Conservation (phyloP, 1,140 invertebrate genomes). For the Rhagoletis zephyria region DNA sequence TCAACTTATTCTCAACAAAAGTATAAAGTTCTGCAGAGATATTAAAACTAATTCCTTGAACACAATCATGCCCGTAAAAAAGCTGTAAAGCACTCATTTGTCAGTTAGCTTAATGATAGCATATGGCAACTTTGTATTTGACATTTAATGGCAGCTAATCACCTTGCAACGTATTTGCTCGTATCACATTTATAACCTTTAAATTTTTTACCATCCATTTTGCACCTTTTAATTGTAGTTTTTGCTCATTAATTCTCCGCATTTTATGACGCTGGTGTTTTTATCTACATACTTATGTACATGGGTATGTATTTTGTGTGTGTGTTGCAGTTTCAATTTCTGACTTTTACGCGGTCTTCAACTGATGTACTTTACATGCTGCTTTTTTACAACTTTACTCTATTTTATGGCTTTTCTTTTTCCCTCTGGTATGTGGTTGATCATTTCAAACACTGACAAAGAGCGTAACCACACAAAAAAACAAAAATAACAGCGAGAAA, state of each 20-base stretch:
- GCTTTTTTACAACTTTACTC: background rate
- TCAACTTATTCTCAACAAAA: too few species aligned
- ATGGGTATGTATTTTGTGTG: background rate
- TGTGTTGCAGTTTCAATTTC: background rate
- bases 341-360: background rate
- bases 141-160: background rate
- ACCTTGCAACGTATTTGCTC: background rate
- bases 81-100: too few species aligned
- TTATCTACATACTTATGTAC: background rate
- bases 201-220: conserved; percentile 13
- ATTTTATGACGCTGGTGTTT: background rate
- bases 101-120: background rate
- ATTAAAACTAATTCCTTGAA: too few species aligned
- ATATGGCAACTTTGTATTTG: background rate
- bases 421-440: background rate
- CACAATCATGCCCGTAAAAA: too few species aligned
- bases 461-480: background rate
- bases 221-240: conserved; percentile 32
- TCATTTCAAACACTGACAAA: conserved; percentile 13
- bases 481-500: too few species aligned
- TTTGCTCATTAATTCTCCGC: conserved; percentile 19
- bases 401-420: background rate
- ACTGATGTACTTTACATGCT: background rate
- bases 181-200: background rate
- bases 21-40: too few species aligned